Evolutionary conservation across 2,797 vertebrate species (phyloP).

Genomic region (Rhadinocentrus ornatus): DNA sequence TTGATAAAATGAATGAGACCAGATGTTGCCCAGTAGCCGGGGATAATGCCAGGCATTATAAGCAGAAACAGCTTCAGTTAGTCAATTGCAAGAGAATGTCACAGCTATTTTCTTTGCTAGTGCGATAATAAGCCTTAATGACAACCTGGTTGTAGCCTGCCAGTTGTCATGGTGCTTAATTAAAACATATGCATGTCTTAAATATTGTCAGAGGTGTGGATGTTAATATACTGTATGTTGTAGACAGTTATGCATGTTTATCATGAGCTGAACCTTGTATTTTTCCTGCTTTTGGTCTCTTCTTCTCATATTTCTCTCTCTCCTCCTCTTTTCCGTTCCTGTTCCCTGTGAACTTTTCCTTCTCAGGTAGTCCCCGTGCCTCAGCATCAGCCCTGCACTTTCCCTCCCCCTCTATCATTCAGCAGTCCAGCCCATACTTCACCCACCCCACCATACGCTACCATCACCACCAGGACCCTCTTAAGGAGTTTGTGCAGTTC

Average conservation of each 20-base stretch:
- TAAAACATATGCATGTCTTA: constrained; percentile 52
- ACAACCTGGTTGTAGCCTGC: constrained; percentile 37
- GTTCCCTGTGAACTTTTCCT: constrained; percentile 42
- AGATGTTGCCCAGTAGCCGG: constrained; percentile 70
- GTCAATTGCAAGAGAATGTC: constrained; percentile 49
- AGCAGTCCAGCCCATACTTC: constrained; percentile 97
- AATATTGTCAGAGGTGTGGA: constrained; percentile 42
- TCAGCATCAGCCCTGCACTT: constrained; percentile 95
- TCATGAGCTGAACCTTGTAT: constrained; percentile 29
- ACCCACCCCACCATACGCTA: constrained; percentile 97
- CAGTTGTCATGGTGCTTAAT: constrained; percentile 41
- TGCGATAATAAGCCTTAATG: constrained; percentile 43
- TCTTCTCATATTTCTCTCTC: constrained; percentile 29
- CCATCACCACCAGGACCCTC: constrained; percentile 97
- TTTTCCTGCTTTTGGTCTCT: constrained; percentile 26
- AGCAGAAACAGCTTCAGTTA: constrained; percentile 57
- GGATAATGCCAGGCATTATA: constrained; percentile 65
- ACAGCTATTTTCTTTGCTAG: constrained; percentile 55
- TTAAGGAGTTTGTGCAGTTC: constrained; percentile 98
- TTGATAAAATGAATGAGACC: constrained; percentile 68
- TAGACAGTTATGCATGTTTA: neutral
- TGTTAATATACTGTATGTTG: constrained; percentile 24
- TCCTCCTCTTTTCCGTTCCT: constrained; percentile 26
- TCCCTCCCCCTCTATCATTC: constrained; percentile 95
- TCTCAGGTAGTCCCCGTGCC: constrained; percentile 92